Evolutionary conservation across 2,797 vertebrate species (phyloP), one percentile per base, ranked within the genome.

Genomic region (Peromyscus aztecus): DNA sequence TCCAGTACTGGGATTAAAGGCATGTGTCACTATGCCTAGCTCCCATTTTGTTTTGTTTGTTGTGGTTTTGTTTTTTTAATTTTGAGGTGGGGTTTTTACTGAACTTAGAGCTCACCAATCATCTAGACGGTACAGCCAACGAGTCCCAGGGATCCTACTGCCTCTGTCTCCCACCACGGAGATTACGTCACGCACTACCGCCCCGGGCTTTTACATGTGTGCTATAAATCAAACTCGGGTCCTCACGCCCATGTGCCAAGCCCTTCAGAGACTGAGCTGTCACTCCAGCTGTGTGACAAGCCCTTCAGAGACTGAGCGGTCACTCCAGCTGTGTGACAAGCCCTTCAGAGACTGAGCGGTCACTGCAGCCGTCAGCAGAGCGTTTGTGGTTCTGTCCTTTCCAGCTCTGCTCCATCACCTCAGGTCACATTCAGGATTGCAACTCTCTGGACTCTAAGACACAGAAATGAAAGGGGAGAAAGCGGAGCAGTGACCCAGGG

Each of bases 391-490:
- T 23, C 91, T 96, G 83, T 76, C 73, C 2, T 19, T 2, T 0
- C 31, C 59, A 34, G 71, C 65, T 75, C 78, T 43, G 92, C 83
- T 83, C 90, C 76, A 52, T 96, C 78, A 90, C 97, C 88, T 94
- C 83, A 94, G 37, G 55, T 95, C 23, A 85, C 89, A 77, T 6
- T 95, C n/a, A 78, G 71, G 14, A 23, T 65, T 94, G 57, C 16
- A 0, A 90, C 49, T 29, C 6, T 83, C 27, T 88, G 90, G 91
- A 82, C 94, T 94, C 93, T 75, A 63, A 96, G 84, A 52, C 94
- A 82, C 92, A 77, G 94, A 94, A 94, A 95, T 95, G 93, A 84
- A 82, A 55, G 77, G 84, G 69, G 71, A 52, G 69, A 55, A 65
- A 73, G 96, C 97, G n/a, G 80, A 97, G 34, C 81, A 86, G 2